Evolutionary conservation across 2,797 vertebrate genomes (phyloP).

Genomic region (Hoplostethus mediterraneus): DNA sequence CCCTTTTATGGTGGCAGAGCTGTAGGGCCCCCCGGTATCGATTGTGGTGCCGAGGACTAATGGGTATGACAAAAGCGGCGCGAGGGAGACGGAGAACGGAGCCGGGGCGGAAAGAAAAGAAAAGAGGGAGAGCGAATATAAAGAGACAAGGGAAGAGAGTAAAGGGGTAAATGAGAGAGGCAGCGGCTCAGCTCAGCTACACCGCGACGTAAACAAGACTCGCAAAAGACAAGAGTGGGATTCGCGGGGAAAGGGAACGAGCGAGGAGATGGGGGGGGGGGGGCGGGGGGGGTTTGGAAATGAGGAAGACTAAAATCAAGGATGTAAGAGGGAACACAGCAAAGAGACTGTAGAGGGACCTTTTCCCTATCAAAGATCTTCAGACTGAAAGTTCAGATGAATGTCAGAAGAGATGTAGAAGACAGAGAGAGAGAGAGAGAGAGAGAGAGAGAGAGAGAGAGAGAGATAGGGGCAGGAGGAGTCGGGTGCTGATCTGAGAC

Average conservation of each 20-base stretch:
- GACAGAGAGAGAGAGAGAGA: neutral
- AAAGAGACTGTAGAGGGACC: neutral
- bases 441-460: neutral
- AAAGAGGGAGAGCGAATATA: constrained; percentile 19
- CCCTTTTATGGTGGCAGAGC: constrained; percentile 56
- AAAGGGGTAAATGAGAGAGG: constrained; percentile 26
- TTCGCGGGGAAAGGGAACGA: too few species aligned
- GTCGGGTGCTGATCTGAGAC: constrained; percentile 47
- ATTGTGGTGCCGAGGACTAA: constrained; percentile 67
- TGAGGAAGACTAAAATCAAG: neutral
- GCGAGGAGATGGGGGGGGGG: too few species aligned
- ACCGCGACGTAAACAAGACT: constrained; percentile 15
- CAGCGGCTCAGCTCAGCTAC: neutral
- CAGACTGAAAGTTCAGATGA: constrained; percentile 27
- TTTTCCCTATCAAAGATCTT: neutral
- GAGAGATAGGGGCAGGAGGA: neutral
- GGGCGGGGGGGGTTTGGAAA: too few species aligned
- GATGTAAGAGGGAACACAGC: constrained; percentile 1
- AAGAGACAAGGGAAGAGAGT: neutral
- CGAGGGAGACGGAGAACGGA: constrained; percentile 33
- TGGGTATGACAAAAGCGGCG: constrained; percentile 56
- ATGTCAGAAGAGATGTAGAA: constrained; percentile 21
- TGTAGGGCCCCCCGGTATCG: constrained; percentile 54
- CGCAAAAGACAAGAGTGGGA: constrained; percentile 3
- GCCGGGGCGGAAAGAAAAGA: constrained; percentile 24